phyloP scores from a whole-genome alignment of 2,888 invertebrate species.

The Melinopterus prodromus region DNA sequence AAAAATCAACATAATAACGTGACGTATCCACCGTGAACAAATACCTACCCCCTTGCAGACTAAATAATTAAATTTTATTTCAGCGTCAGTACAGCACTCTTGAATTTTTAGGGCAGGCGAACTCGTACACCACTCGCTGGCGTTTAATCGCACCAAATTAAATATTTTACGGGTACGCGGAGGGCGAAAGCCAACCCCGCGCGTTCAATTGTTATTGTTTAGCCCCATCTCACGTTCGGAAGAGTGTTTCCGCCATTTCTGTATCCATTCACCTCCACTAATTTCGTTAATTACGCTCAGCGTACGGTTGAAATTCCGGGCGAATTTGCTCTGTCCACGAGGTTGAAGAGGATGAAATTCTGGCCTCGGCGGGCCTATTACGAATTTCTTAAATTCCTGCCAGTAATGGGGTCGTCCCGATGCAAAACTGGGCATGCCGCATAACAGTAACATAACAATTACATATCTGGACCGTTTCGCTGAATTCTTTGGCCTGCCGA shows the following conservation, averaged over 20 bases:
- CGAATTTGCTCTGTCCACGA: background rate
- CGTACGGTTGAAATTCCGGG: background rate
- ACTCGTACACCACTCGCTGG: background rate
- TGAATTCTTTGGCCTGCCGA: constrained; percentile 17
- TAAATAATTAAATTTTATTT: background rate
- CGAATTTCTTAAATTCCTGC: background rate
- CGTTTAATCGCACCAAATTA: background rate
- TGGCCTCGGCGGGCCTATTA: background rate
- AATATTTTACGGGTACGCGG: background rate
- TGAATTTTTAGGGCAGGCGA: background rate
- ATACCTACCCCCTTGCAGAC: background rate
- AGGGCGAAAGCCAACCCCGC: background rate
- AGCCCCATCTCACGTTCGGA: background rate
- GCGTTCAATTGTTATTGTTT: background rate
- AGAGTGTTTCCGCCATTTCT: background rate
- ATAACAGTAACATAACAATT: constrained; percentile 25
- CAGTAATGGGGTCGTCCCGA: background rate
- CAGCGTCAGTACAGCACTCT: background rate
- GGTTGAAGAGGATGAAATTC: background rate
- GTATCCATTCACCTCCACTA: constrained; percentile 4
- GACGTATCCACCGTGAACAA: background rate
- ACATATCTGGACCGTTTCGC: constrained; percentile 16
- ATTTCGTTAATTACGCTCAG: background rate
- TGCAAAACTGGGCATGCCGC: background rate
- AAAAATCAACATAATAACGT: background rate